A percentile compares a stretch with the other conserved stretches of the same genome.
Conservation (phyloP, 2,888 invertebrate species). For the Hydriomena furcata region DNA sequence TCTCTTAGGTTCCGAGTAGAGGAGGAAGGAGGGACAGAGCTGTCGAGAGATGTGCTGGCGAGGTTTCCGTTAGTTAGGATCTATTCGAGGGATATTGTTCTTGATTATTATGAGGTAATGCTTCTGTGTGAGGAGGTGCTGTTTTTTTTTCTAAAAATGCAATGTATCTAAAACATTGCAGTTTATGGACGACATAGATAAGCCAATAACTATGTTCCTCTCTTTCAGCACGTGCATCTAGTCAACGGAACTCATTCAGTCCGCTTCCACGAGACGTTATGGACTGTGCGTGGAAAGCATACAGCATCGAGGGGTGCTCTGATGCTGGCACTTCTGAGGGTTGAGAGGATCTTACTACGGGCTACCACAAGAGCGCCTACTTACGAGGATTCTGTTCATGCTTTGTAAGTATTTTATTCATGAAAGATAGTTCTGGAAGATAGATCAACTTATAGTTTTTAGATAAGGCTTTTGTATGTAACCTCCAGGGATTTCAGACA, state of each 20-base stretch:
- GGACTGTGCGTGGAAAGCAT: slow-evolving; percentile 86
- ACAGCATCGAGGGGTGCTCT: slow-evolving; percentile 87
- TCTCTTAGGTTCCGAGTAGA: slow-evolving; percentile 90
- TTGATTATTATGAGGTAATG: slow-evolving; percentile 87
- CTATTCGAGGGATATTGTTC: slow-evolving; percentile 88
- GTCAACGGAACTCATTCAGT: slow-evolving; percentile 81
- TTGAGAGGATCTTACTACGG: slow-evolving; percentile 91
- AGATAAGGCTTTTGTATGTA: too few relatives aligned
- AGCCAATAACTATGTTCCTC: too few relatives aligned
- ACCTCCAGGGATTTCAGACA: too few relatives aligned
- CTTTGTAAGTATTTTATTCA: slow-evolving; percentile 63
- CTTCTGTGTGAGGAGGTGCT: too few relatives aligned
- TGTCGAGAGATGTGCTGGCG: slow-evolving; percentile 80
- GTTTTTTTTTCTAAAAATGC: too few relatives aligned
- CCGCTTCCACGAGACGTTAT: slow-evolving; percentile 90
- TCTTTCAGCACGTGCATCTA: slow-evolving; percentile 62
- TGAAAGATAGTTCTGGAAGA: too few relatives aligned
- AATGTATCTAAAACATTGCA: too few relatives aligned
- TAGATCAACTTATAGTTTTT: too few relatives aligned
- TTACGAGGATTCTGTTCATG: slow-evolving; percentile 55
- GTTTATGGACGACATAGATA: too few relatives aligned
- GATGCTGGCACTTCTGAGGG: slow-evolving; percentile 96
- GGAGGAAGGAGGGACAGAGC: slow-evolving; percentile 85
- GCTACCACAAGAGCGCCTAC: slow-evolving; percentile 75
- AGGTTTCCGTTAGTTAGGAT: slow-evolving; percentile 92